Evolutionary conservation across 2,888 invertebrate species (phyloP).

Genomic region (Epirrhoe tristata): DNA sequence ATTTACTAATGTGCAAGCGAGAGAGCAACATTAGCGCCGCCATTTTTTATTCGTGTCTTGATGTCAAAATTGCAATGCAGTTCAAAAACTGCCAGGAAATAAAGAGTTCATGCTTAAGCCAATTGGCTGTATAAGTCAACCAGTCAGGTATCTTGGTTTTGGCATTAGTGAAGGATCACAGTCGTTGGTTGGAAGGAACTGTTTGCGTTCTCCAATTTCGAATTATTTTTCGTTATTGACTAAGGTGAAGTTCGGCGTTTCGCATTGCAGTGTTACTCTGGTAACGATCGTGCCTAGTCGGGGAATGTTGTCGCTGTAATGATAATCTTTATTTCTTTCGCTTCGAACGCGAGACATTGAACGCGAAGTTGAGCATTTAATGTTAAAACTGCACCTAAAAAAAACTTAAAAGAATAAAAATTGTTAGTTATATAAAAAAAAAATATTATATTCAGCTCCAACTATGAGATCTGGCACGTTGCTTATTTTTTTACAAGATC

Average conservation of each 20-base stretch:
- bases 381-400: constrained; percentile 57
- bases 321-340: constrained; percentile 51
- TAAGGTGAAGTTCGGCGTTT: neutral
- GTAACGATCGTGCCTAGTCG: constrained; percentile 41
- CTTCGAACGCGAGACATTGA: constrained; percentile 47
- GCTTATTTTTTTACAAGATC: constrained; percentile 16
- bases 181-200: too few relatives aligned
- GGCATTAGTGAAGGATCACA: too few relatives aligned
- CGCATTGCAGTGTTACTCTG: constrained; percentile 1
- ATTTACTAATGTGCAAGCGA: too few relatives aligned
- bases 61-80: too few relatives aligned
- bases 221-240: neutral
- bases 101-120: too few relatives aligned
- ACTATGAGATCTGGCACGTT: constrained; percentile 51
- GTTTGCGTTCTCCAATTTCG: too few relatives aligned
- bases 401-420: constrained; percentile 53
- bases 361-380: constrained; percentile 63
- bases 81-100: too few relatives aligned
- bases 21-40: too few relatives aligned
- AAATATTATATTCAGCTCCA: constrained; percentile 46
- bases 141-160: too few relatives aligned
- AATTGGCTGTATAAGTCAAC: too few relatives aligned
- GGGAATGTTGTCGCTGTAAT: constrained; percentile 45
- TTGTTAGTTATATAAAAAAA: constrained; percentile 47
- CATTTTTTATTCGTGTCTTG: too few relatives aligned